Base-by-base conservation (phyloP, 2,797 vertebrate genomes). In the Acomys russatus region DNA sequence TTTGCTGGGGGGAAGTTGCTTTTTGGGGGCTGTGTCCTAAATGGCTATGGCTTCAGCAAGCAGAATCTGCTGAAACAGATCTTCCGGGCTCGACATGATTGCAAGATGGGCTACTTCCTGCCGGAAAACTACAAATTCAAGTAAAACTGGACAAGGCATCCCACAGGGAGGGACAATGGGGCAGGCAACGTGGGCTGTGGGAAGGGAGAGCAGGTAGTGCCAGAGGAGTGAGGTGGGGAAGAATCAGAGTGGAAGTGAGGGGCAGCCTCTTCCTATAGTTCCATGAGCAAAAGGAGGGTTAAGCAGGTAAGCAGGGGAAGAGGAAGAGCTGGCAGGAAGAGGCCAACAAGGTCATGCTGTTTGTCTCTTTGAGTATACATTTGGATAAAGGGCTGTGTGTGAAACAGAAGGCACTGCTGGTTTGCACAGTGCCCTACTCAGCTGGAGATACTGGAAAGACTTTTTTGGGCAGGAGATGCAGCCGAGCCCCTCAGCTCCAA, bases 71-170 rank as follows among this genome's bases (percentile, higher is more conserved):
- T 97, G 68, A 98, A 98, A 68, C 96, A 97, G 86, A 96, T 95
- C 64, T 88, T 94, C 88, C 95, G 77, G 94, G 94, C 97, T 61
- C 78, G 30, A 64, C 96, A 94, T 5, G 90, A 97, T 76, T 97
- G 91, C 87, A 80, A 91, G 80, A 97, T 95, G 96, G 97, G 96
- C 54, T 96, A 89, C 95, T 98, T 98, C 97, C 97, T 98, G 92
- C 97, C 94, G 11, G 94, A 96, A 22, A 80, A 97, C 96, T 98
- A 96, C 96, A 98, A 98, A 94, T 97, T 98, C 86, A 96, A 95
- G 97, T 98, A 95, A 97, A 82, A 87, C 38, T 82, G 92, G 95
- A 68, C 1, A 10, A 73, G 66, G 22, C 35, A n/a, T 15, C 44
- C 20, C 73, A 64, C 49, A 15, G 82, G 38, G 63, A 44, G 90